These are phyloP conservation scores for Calephelis nemesis DNA, from an alignment of 1,140 invertebrate genomes.

Conservation along the genomic window DNA sequence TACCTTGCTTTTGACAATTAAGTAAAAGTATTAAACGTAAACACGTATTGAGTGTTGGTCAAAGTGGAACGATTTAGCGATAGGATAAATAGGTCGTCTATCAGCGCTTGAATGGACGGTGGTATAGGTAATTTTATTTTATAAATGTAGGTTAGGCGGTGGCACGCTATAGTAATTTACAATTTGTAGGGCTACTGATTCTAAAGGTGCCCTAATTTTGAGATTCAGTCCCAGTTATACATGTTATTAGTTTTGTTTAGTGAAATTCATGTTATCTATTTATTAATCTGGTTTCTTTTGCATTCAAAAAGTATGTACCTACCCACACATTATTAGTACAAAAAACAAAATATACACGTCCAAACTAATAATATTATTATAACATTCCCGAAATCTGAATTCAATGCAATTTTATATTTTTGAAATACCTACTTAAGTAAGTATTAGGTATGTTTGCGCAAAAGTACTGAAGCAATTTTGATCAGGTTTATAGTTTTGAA, in stretches of 20 bases:
- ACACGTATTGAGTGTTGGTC: conserved; percentile 12
- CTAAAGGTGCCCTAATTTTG: conserved; percentile 7
- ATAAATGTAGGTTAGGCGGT: conserved; percentile 67
- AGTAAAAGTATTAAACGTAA: conserved; percentile 25
- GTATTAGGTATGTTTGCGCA: no score
- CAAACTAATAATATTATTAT: no score
- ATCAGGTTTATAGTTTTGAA: no score
- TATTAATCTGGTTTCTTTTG: no score
- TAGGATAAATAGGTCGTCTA: conserved; percentile 66
- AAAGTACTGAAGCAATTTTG: no score
- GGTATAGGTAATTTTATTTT: conserved; percentile 56
- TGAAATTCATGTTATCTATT: neutral
- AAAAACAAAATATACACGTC: no score
- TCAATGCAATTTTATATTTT: no score
- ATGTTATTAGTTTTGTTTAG: neutral
- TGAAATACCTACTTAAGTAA: no score
- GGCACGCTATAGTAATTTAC: conserved; percentile 49
- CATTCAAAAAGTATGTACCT: no score
- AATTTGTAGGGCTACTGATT: conserved; percentile 4
- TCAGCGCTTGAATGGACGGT: conserved; percentile 54
- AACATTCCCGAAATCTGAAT: no score
- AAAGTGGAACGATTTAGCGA: conserved; percentile 66
- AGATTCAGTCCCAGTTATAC: neutral
- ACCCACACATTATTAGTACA: no score
- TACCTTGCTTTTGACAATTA: conserved; percentile 14